These are phyloP conservation scores for Struthidea cinerea DNA, from an alignment of 2,113 vertebrate genomes.

Conservation along the genomic window DNA sequence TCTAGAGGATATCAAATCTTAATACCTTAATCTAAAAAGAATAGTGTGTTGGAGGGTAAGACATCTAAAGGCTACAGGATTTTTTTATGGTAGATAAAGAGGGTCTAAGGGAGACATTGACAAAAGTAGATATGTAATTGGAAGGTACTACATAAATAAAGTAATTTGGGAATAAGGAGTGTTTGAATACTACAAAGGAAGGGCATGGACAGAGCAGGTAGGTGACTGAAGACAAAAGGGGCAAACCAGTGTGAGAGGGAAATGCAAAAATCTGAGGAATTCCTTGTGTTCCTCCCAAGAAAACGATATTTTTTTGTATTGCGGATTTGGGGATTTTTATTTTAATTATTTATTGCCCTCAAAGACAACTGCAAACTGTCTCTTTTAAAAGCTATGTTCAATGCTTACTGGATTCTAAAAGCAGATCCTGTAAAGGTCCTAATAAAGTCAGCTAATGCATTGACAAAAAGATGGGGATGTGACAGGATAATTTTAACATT, in stretches of 20 bases:
- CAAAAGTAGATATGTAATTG: background rate
- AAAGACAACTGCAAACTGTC: background rate
- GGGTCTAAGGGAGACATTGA: background rate
- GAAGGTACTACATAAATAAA: background rate
- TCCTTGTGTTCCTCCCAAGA: background rate
- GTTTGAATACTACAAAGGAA: background rate
- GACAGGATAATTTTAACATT: background rate
- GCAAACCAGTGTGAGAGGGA: background rate
- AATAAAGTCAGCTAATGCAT: background rate
- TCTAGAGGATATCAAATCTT: background rate
- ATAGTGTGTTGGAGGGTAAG: background rate
- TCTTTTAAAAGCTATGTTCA: background rate
- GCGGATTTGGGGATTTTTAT: rapidly evolving
- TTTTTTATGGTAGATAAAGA: background rate
- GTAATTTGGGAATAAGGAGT: background rate
- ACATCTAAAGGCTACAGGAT: background rate
- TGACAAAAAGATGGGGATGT: background rate
- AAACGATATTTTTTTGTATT: background rate
- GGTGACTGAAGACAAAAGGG: background rate
- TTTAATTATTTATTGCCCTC: background rate
- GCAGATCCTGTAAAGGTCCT: background rate
- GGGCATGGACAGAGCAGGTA: background rate
- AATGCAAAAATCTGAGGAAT: background rate
- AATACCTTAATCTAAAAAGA: background rate
- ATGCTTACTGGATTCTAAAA: background rate